These are phyloP conservation scores for Formica exsecta DNA, from an alignment of 1,140 invertebrate species.

Conservation along the genomic window DNA sequence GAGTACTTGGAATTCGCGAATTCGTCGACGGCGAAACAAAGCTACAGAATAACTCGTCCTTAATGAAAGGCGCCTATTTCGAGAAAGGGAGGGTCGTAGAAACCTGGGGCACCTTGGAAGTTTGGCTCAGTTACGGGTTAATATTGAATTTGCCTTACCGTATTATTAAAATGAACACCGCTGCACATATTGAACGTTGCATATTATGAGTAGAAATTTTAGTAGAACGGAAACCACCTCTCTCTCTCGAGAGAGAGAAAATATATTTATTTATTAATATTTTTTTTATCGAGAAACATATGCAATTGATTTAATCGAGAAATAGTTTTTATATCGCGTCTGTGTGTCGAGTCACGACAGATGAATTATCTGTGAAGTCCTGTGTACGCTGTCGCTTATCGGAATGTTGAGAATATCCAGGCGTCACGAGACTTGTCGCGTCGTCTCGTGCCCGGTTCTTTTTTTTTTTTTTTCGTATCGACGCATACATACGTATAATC, in stretches of 20 bases:
- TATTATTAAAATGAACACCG: background rate
- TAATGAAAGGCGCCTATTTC: constrained; percentile 42
- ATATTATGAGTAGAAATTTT: background rate
- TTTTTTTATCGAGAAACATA: background rate
- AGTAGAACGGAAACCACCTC: background rate
- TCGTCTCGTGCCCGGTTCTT: constrained; percentile 1
- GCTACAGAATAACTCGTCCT: constrained; percentile 34
- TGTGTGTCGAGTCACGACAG: constrained; percentile 31
- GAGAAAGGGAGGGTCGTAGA: background rate
- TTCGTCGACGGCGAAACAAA: constrained; percentile 32
- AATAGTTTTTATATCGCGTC: constrained; percentile 34
- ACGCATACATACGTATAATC: constrained; percentile 63
- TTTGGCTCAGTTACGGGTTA: background rate
- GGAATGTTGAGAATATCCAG: constrained; percentile 78
- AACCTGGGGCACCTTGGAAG: background rate
- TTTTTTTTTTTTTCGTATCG: constrained; percentile 46
- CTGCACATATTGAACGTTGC: background rate
- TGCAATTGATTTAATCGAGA: background rate
- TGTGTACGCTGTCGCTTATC: constrained; percentile 48
- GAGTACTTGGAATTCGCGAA: constrained; percentile 50
- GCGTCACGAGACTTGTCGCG: constrained; percentile 57
- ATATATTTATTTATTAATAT: background rate
- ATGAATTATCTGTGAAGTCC: constrained; percentile 51
- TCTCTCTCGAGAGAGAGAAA: too few species aligned
- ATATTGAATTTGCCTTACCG: constrained; percentile 13